Percentiles rank a stretch among this genome's conserved stretches.
Evolutionary conservation across 2,113 vertebrate species (phyloP).

Genomic region (Agapornis roseicollis): DNA sequence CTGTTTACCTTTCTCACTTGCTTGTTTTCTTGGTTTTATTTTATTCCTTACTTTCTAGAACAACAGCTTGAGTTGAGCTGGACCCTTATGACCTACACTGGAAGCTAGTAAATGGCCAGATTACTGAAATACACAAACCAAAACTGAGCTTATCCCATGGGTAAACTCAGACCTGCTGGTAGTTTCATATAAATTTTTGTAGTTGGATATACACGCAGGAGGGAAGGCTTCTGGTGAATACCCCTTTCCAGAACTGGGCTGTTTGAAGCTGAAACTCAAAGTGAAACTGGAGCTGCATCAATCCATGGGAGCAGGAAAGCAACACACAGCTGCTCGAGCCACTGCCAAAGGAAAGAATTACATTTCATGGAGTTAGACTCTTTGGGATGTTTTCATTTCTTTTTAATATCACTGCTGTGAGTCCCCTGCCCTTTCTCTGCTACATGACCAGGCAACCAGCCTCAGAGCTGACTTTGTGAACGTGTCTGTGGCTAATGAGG

Average conservation of each 20-base stretch:
- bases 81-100: not conserved
- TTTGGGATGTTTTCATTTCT: constrained; percentile 38
- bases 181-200: not conserved
- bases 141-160: not conserved
- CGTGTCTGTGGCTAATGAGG: constrained; percentile 43
- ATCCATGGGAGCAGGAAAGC: constrained; percentile 14
- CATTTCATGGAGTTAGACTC: constrained; percentile 30
- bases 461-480: constrained; percentile 46
- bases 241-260: not conserved
- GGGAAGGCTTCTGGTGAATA: not conserved
- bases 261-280: constrained; percentile 38
- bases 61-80: not conserved
- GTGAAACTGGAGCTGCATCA: not conserved
- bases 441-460: constrained; percentile 19
- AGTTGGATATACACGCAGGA: not conserved
- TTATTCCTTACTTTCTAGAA: not conserved
- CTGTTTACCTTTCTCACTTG: not conserved
- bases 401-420: constrained; percentile 1
- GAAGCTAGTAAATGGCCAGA: not conserved
- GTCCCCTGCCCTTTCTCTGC: constrained; percentile 16
- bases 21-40: not conserved
- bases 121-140: not conserved
- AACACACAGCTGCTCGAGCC: not conserved
- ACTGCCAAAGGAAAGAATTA: constrained; percentile 46
- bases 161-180: not conserved